A percentile compares a stretch with the other conserved stretches of the same genome.
Evolutionary conservation across 2,797 vertebrate genomes (phyloP).

Genomic region (Onychomys arenicola): DNA sequence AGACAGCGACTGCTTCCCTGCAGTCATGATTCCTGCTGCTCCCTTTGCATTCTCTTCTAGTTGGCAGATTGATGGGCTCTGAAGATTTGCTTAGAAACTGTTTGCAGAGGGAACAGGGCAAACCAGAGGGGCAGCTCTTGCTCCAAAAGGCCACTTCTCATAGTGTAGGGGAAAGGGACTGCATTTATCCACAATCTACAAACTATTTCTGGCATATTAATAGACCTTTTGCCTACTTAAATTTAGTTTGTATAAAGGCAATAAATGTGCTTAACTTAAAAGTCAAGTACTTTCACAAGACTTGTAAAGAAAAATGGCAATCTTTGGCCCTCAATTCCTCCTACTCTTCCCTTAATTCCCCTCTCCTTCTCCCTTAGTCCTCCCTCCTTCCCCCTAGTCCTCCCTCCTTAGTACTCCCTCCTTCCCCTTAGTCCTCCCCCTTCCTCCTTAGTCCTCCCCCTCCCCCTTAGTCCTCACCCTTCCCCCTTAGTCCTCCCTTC

Average conservation of each 20-base stretch:
- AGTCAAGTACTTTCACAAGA: constrained; percentile 60
- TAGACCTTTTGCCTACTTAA: constrained; percentile 71
- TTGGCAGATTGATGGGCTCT: constrained; percentile 77
- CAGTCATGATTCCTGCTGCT: constrained; percentile 69
- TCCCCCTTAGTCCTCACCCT: no score
- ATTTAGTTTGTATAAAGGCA: constrained; percentile 69
- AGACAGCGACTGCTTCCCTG: constrained; percentile 73
- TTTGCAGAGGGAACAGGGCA: constrained; percentile 68
- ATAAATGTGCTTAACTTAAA: constrained; percentile 71
- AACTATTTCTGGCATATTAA: constrained; percentile 79
- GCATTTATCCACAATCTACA: constrained; percentile 61
- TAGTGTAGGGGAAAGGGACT: background rate
- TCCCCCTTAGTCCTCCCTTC: no score
- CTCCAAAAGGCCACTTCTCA: constrained; percentile 61
- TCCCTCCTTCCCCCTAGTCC: no score
- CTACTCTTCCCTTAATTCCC: background rate
- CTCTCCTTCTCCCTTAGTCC: no score
- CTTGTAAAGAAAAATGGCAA: constrained; percentile 64
- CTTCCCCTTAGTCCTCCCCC: no score
- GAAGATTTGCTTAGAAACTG: constrained; percentile 72
- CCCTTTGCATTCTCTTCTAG: constrained; percentile 63
- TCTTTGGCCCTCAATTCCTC: background rate
- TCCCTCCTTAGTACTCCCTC: background rate
- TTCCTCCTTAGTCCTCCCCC: no score
- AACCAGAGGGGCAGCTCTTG: constrained; percentile 34